Conservation (phyloP, 1,140 invertebrate species). For the Drosophila pandora region DNA sequence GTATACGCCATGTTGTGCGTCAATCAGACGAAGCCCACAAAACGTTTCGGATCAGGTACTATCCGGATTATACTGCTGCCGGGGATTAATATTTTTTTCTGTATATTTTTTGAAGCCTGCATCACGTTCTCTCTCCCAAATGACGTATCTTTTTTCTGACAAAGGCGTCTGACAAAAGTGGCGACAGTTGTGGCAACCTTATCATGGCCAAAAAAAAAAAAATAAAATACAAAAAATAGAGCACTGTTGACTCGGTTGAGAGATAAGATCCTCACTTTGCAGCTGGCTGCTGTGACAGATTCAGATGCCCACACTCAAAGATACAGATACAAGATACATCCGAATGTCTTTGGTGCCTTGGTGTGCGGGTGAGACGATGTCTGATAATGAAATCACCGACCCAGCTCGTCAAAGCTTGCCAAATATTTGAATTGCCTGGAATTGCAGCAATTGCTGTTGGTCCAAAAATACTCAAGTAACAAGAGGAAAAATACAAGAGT, state of each 20-base stretch:
- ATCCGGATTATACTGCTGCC: slow-evolving; percentile 10
- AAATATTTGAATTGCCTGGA: slow-evolving; percentile 61
- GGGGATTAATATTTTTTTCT: not conserved
- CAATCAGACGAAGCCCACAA: slow-evolving; percentile 10
- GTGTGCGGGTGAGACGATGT: slow-evolving; percentile 15
- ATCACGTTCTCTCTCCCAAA: slow-evolving; percentile 12
- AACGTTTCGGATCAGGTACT: not conserved
- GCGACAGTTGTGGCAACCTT: slow-evolving; percentile 54
- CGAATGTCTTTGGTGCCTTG: not conserved
- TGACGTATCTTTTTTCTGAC: slow-evolving; percentile 25
- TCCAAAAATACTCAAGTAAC: not conserved
- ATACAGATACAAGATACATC: not conserved
- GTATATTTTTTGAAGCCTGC: slow-evolving; percentile 4
- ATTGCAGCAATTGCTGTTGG: slow-evolving; percentile 44
- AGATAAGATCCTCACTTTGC: slow-evolving; percentile 1
- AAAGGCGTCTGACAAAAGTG: slow-evolving; percentile 60
- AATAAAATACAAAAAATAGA: slow-evolving; percentile 1
- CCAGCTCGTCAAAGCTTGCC: slow-evolving; percentile 44
- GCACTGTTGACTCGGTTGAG: not conserved
- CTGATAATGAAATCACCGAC: slow-evolving; percentile 64
- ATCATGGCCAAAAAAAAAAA: slow-evolving; percentile 59
- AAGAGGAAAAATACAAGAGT: not conserved
- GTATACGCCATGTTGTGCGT: slow-evolving; percentile 31
- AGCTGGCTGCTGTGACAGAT: slow-evolving; percentile 17
- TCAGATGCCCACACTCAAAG: not conserved